Base-by-base conservation (phyloP, 2,888 invertebrate species). In the Elegia similella region DNA sequence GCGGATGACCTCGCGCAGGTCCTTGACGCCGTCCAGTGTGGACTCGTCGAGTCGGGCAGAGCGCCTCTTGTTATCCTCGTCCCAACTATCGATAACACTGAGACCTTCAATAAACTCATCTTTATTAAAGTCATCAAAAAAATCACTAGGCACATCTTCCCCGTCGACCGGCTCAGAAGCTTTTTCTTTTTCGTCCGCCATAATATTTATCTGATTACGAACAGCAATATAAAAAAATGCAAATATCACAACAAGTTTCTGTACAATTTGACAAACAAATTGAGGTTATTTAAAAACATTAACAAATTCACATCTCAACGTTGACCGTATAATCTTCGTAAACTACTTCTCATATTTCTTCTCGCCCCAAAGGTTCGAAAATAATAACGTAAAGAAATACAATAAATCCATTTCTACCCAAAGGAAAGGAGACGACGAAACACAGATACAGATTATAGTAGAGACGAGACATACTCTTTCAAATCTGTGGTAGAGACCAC, bases 31-130 rank as follows among this genome's bases (percentile, higher is more conserved):
- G 52, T 80, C 78, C 16, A 83, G 7, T 1, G 72, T 65, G 48
- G 82, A 74, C 1, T 70, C 57, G 55, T 78, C 64, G 47, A 79
- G 71, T 8, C 76, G 71, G 3, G 68, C 58, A n/a, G 55, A 52
- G 34, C 64, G 64, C 30, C 55, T 63, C 42, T 62, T 67, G 15
- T 70, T 72, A 12, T 69, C 73, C 32, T 73, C 74, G 34, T 82
- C 88, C 89, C 89, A 89, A 67, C 85, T 88, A 62, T 91, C 91
- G 53, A 91, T 82, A 55, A 91, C 88, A 78, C 86, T 88, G 32
- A 91, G 82, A 67, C 90, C 88, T 68, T 86, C 80, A 68, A 91
- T 88, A 69, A 91, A 90, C 32, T 90, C 89, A 7, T 86, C 89
- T 65, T 84, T 90, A 58, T 63, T 75, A 69, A 91, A 90, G 63